Conservation (phyloP, 2,797 vertebrate genomes). For the Helostoma temminkii region DNA sequence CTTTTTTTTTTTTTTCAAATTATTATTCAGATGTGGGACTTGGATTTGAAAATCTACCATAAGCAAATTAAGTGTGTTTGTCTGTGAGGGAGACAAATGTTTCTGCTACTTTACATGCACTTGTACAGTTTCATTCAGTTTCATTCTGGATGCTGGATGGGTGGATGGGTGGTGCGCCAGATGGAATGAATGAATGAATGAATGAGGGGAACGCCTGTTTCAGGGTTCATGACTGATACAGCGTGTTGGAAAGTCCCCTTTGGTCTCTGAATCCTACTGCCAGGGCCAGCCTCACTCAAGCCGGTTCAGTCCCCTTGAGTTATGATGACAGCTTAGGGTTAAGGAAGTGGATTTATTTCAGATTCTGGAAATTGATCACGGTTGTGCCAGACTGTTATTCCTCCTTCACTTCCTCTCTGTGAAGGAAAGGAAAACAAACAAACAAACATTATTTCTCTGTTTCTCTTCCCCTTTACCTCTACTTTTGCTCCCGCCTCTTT, state of each 20-base stretch:
- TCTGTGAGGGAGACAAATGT: background rate
- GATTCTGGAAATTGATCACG: constrained; percentile 47
- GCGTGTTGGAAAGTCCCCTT: constrained; percentile 65
- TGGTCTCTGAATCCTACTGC: constrained; percentile 37
- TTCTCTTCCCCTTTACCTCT: background rate
- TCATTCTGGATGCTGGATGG: constrained; percentile 14
- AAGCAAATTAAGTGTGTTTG: background rate
- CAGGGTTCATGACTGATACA: constrained; percentile 31
- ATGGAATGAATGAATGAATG: constrained; percentile 6
- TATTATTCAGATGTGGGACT: constrained; percentile 10
- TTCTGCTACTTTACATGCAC: background rate
- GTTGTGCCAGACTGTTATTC: constrained; percentile 25
- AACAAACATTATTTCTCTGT: constrained; percentile 41
- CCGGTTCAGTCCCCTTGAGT: constrained; percentile 37
- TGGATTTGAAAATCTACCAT: constrained; percentile 2
- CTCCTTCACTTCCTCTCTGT: constrained; percentile 43
- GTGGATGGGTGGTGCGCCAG: constrained; percentile 15
- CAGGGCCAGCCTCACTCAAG: constrained; percentile 46
- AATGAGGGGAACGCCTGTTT: constrained; percentile 30
- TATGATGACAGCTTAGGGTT: no score
- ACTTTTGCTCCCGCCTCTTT: background rate
- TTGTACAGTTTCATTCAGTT: constrained; percentile 8
- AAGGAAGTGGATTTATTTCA: constrained; percentile 52
- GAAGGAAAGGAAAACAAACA: constrained; percentile 51
- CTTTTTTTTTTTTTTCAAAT: constrained; percentile 23